Percentiles rank a stretch among this genome's conserved stretches.
Conservation (phyloP, 2,797 vertebrate genomes). For the Enteromius argenteus region DNA sequence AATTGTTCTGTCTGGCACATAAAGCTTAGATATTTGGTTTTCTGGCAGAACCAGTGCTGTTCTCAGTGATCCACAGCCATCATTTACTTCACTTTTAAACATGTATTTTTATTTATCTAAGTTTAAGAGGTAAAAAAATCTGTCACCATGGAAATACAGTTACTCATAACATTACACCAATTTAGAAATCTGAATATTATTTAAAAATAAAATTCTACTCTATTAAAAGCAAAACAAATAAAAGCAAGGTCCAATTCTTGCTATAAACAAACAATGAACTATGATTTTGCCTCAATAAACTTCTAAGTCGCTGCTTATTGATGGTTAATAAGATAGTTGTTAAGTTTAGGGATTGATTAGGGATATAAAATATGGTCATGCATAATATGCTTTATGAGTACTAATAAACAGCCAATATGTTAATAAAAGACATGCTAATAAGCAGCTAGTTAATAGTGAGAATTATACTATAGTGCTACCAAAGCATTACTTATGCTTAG, state of each 20-base stretch:
- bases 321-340: no score
- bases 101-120: not conserved
- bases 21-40: not conserved
- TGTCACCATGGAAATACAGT: not conserved
- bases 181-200: not conserved
- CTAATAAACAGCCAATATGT: not conserved
- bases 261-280: not conserved
- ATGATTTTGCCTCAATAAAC: not conserved
- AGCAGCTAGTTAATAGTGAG: not conserved
- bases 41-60: not conserved
- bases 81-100: conserved; percentile 1
- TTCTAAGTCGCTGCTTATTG: no score
- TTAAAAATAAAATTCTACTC: not conserved
- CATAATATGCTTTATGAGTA: not conserved
- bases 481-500: not conserved
- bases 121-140: conserved; percentile 6
- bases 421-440: not conserved
- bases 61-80: not conserved
- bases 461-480: not conserved
- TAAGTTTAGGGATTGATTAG: not conserved
- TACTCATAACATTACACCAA: not conserved
- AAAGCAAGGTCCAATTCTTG: not conserved
- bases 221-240: not conserved
- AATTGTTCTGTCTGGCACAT: conserved; percentile 34
- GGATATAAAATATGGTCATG: not conserved